Conservation (phyloP, 2,888 invertebrate genomes). For the Liopterus haemorrhoidalis region DNA sequence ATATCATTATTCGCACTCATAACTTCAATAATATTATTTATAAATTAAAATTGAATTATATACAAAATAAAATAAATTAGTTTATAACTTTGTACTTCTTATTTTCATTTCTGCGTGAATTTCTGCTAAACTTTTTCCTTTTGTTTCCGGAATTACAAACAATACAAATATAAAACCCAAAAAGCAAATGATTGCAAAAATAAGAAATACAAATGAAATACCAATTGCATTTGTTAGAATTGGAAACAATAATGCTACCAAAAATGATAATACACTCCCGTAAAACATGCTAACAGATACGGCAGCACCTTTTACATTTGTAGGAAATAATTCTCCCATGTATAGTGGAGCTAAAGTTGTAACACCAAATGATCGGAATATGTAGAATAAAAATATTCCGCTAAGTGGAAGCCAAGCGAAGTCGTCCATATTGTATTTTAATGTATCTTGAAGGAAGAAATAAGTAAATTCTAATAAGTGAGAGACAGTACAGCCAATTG, state of each 20-base stretch:
- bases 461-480: constrained; percentile 50
- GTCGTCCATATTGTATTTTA: constrained; percentile 41
- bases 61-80: background rate
- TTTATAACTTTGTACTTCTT: background rate
- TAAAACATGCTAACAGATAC: constrained; percentile 54
- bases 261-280: constrained; percentile 52
- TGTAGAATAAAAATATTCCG: constrained; percentile 53
- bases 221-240: constrained; percentile 52
- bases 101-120: constrained; percentile 45
- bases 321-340: constrained; percentile 59
- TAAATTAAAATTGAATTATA: background rate
- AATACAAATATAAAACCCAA: constrained; percentile 52
- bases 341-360: constrained; percentile 57
- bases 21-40: constrained; percentile 1
- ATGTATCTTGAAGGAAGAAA: constrained; percentile 50
- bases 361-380: constrained; percentile 54
- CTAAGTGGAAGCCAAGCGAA: constrained; percentile 51
- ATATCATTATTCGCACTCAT: background rate
- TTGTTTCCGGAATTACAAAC: constrained; percentile 57
- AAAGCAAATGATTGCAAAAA: constrained; percentile 53
- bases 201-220: constrained; percentile 54
- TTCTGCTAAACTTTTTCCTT: constrained; percentile 56
- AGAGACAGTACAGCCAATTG: constrained; percentile 50
- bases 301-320: constrained; percentile 57
- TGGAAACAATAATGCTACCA: constrained; percentile 56